A percentile compares a stretch with the other conserved stretches of the same genome.
phyloP scores from a whole-genome alignment of 2,888 invertebrate species.

The Bruchidius siliquastri region DNA sequence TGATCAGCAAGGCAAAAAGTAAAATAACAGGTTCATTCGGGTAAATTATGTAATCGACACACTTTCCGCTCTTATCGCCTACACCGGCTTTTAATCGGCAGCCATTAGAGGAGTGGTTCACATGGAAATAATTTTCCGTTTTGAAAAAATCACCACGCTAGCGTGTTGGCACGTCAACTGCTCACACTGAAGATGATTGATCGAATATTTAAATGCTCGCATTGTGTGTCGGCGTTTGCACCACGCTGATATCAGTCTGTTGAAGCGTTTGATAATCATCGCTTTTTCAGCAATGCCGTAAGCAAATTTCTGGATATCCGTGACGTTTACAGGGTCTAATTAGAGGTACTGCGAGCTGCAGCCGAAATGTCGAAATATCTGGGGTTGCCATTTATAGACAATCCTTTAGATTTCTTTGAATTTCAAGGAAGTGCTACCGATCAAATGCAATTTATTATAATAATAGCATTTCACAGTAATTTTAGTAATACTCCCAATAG shows the following conservation, averaged over 20 bases:
- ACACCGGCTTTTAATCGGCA: slow-evolving; percentile 6
- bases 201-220: slow-evolving; percentile 7
- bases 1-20: neutral
- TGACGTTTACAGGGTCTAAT: too few relatives aligned
- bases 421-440: too few relatives aligned
- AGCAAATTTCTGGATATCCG: too few relatives aligned
- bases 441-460: too few relatives aligned
- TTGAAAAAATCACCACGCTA: slow-evolving; percentile 25
- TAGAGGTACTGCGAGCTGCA: too few relatives aligned
- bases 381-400: too few relatives aligned
- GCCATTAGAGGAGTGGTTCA: slow-evolving; percentile 12
- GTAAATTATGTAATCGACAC: slow-evolving; percentile 5
- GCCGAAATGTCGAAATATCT: too few relatives aligned
- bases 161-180: slow-evolving; percentile 36
- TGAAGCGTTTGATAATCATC: neutral
- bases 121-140: slow-evolving; percentile 27
- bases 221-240: slow-evolving; percentile 1
- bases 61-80: slow-evolving; percentile 1
- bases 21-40: neutral
- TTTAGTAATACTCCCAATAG: too few relatives aligned
- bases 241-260: slow-evolving; percentile 12
- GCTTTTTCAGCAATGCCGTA: neutral
- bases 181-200: slow-evolving; percentile 28
- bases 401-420: too few relatives aligned
- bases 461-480: too few relatives aligned